Evolutionary conservation across 2,888 invertebrate species (phyloP).

Genomic region (Alloscopus bannaensis): DNA sequence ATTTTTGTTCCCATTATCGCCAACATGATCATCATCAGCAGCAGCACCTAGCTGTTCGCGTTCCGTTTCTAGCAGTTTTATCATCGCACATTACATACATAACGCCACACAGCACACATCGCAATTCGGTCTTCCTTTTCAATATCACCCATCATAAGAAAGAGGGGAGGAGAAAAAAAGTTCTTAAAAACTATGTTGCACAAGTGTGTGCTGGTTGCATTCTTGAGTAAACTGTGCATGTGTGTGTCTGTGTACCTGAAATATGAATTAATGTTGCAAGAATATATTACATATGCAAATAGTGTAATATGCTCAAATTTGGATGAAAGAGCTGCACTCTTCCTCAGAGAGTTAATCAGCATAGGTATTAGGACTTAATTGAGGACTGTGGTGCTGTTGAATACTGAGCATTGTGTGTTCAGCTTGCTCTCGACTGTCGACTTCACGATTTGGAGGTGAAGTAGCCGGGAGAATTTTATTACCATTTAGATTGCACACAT

Average conservation of each 20-base stretch:
- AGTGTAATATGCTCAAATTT: not conserved
- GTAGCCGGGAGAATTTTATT: constrained; percentile 1
- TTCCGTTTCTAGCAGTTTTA: constrained; percentile 5
- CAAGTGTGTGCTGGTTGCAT: not conserved
- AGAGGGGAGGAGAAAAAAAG: no score
- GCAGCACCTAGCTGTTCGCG: no score
- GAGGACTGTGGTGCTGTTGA: not conserved
- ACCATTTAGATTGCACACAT: no score
- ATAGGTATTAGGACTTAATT: not conserved
- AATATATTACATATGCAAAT: constrained; percentile 11
- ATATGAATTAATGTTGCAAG: no score
- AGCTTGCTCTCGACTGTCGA: not conserved
- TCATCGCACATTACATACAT: not conserved
- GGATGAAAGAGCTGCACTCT: not conserved
- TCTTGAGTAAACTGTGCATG: not conserved
- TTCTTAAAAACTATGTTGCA: not conserved
- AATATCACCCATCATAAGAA: not conserved
- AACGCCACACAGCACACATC: not conserved
- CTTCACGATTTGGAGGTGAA: not conserved
- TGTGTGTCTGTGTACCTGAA: no score
- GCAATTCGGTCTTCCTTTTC: constrained; percentile 11
- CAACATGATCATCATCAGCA: no score
- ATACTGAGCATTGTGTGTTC: no score
- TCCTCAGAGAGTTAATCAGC: not conserved
- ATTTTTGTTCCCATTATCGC: no score